These are phyloP conservation scores for Spodoptera frugiperda DNA, from an alignment of 1,140 invertebrate species.

Conservation along the genomic window DNA sequence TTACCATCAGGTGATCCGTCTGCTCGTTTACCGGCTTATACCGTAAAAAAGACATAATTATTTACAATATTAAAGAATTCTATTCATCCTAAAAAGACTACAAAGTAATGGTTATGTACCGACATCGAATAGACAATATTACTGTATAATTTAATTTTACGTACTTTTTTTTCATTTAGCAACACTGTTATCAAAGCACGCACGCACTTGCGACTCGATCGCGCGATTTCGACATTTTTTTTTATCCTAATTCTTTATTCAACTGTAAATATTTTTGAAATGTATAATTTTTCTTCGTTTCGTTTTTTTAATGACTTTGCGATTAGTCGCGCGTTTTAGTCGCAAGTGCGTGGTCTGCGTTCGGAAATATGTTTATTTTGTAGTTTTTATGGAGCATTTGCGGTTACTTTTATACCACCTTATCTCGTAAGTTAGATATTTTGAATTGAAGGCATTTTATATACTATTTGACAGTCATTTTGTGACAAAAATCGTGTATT, in stretches of 20 bases:
- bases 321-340: conserved; percentile 5
- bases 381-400: conserved; percentile 7
- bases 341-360: neutral
- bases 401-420: conserved; percentile 32
- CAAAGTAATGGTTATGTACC: neutral
- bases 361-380: neutral
- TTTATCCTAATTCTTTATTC: neutral
- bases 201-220: neutral
- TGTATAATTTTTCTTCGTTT: neutral
- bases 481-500: neutral
- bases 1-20: no score
- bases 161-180: conserved; percentile 1
- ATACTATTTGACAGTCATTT: neutral
- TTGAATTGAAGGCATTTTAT: neutral
- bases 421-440: neutral
- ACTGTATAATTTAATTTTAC: conserved; percentile 4
- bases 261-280: conserved; percentile 1
- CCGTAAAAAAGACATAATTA: neutral
- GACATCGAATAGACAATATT: conserved; percentile 22
- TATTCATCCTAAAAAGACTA: conserved; percentile 14
- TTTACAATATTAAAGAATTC: conserved; percentile 2
- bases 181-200: neutral
- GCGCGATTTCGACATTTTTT: conserved; percentile 8
- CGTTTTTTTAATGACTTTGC: neutral
- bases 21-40: no score